Base-by-base conservation (phyloP, 2,113 vertebrate species). In the Eurypyga helias region DNA sequence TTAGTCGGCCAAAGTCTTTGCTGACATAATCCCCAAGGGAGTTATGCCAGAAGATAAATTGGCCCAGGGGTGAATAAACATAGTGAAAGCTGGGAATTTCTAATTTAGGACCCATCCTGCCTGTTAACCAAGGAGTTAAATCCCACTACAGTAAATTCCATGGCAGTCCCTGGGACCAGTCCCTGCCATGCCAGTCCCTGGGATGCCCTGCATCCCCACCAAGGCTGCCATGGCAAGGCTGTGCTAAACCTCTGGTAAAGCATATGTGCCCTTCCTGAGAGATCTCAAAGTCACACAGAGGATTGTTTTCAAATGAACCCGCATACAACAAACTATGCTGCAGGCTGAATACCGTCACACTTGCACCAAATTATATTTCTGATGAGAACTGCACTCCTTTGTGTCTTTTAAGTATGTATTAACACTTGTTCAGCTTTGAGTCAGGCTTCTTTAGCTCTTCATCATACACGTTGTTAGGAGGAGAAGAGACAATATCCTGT, bases 1-100 rank as follows among this genome's bases (percentile, higher is more conserved):
- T 85, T 78, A 66, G 82, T 79, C 49, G 45, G 28, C 33, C 76
- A 64, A 73, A 73, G 70, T 49, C 77, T 89, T 75, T 78, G 29
- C 54, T 91, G 78, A 36, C 82, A 77, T 60, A 65, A 24, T 76
- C 58, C 19, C 31, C 11, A 33, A 31, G 43, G 34, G 43, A 89
- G 25, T 83, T 89, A 64, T 0, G 6, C 94, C 70, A 87, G 29
- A 38, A 76, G 61, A 73, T 79, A 69, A 88, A 85, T 65, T 92
- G 38, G 21, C 57, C 61, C 7, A 2, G 85, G 46, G 41, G 88
- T 3, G 2, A 83, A 61, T 61, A 90, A 90, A 73, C 70, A 51
- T 88, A 72, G 69, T 83, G 78, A 87, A 76, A 75, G 41, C 34
- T 0, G 1, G n/a, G 14, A 94, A 69, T 61, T 8, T 10, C 77